Percentiles rank a stretch among this genome's conserved stretches.
phyloP scores from a whole-genome alignment of 2,113 vertebrate genomes.

The Murina feae region DNA sequence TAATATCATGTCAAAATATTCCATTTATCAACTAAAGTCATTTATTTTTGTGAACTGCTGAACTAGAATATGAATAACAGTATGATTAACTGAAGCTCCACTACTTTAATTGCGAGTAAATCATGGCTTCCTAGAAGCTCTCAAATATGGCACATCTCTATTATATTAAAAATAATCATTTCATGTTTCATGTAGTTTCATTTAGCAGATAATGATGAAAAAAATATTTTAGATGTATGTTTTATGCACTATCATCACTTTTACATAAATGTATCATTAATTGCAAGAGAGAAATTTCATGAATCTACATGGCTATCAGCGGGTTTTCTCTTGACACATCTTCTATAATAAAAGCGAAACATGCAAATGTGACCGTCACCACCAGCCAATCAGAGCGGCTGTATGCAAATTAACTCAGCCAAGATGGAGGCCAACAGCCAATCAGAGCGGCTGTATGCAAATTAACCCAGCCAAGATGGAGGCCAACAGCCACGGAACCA shows the following conservation, averaged over 20 bases:
- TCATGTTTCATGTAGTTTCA: background rate
- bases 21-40: background rate
- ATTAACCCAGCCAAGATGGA: no score
- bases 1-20: background rate
- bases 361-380: no score
- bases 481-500: no score
- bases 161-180: constrained; percentile 37
- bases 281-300: constrained; percentile 13
- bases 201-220: constrained; percentile 14
- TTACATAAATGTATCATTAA: constrained; percentile 27
- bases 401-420: no score
- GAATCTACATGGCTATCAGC: constrained; percentile 43
- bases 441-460: no score
- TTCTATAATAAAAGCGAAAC: no score
- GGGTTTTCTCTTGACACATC: constrained; percentile 47
- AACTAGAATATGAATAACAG: constrained; percentile 5
- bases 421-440: no score
- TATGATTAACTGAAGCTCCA: constrained; percentile 26
- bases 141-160: background rate
- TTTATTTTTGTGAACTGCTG: constrained; percentile 35
- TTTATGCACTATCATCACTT: constrained; percentile 20
- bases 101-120: constrained; percentile 34
- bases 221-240: constrained; percentile 11
- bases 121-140: background rate
- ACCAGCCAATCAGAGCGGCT: no score